Evolutionary conservation across 2,888 invertebrate genomes (phyloP), one percentile per base, ranked within the genome.

Genomic region (Sphecodes monilicornis): DNA sequence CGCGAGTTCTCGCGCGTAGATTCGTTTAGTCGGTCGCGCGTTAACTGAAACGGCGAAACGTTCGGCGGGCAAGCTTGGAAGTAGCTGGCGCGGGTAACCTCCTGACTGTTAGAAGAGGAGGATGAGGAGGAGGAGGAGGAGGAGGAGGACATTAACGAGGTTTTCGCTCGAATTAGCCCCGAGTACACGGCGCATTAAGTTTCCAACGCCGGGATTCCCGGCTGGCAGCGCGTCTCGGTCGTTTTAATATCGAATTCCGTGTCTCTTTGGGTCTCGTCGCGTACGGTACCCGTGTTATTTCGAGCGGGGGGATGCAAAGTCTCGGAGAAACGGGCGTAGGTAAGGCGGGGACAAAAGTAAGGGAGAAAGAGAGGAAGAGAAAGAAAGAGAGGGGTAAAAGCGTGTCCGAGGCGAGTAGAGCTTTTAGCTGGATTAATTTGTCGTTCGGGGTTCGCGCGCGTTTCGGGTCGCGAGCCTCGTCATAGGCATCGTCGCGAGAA

Each of bases 341-440:
- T 76, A 64, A 50, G 43, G 18, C n/a, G 41, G 32, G 10, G 64
- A 71, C 70, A 22, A 78, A 69, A 57, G 66, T 18, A 16, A 29
- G 5, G 60, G 60, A 60, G 16, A 16, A 66, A 41, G 39, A 74
- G 50, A 26, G 18, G 39, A n/a, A 6, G 43, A 32, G 66, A n/a
- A 18, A 36, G 26, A 4, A 26, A 29, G 26, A 29, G 57, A 74
- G 60, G 41, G 18, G 32, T 32, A 11, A 32, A 69, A 60, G 39
- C 75, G 74, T 69, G 78, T 60, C 71, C 70, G 36, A 39, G 22
- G 39, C 57, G 57, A 57, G 78, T 78, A 73, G 86, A 91, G 93
- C 93, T 93, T 93, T 93, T 93, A 93, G 93, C 89, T 85, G 92
- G 91, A 93, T 93, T 93, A 93, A 92, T 92, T 88, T 85, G 80